Base-by-base conservation (phyloP, 2,888 invertebrate genomes). In the Luperina testacea region DNA sequence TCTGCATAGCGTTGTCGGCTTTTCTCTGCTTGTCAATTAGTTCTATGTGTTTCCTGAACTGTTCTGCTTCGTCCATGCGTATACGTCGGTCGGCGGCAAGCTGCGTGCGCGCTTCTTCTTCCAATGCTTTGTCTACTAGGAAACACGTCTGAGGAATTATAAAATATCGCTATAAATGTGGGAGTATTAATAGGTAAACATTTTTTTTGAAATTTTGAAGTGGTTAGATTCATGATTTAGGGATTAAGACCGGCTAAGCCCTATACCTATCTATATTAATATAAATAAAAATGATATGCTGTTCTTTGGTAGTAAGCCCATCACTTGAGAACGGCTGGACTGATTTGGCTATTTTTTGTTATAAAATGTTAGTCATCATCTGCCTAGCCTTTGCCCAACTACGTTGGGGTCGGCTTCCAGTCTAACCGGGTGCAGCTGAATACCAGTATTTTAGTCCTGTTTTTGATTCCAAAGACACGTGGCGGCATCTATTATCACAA, bases 61-160 rank as follows among this genome's bases (percentile, higher is more conserved):
- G 90, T 20, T 94, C 94, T 0, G 93, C 93, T 38, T 90, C 92
- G 2, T 85, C 84, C 17, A 92, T 90, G 15, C 92, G 90, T 57
- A 83, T 75, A 1, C 96, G 93, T 6, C 94, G 87, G 76, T 95
- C 94, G 0, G 95, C 94, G 0, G 95, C 96, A 3, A 95, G 88
- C 2, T 89, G 87, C 7, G 92, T 88, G 0, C 95, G 92, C 3
- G 94, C 92, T 38, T 94, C 93, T 8, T 93, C 94, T 61, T 95
- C 94, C 32, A 95, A 61, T 0, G 92, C 94, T 59, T 92, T 94
- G 70, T 93, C 93, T 57, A 95, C 83, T 48, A 95, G 51, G 1
- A 92, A 90, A 65, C 90, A 88, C 11, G 91, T 88, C 96, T 96
- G 90, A 1, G 42, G 68, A 77, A 24, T 27, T 20, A 27, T 9